Evolutionary conservation across 2,797 vertebrate species (phyloP).

Genomic region (Hypotaenidia okinawae): DNA sequence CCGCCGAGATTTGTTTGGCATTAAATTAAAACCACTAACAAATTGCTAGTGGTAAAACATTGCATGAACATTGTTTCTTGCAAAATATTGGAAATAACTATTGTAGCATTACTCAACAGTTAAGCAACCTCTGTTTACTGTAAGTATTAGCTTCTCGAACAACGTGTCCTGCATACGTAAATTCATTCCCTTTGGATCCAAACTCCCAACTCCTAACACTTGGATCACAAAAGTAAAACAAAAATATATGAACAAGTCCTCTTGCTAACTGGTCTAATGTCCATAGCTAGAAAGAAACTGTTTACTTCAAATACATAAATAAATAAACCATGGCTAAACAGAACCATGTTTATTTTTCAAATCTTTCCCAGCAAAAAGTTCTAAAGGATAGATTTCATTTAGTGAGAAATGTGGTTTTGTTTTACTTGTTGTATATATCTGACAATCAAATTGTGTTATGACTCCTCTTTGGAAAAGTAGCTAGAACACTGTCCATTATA

Average conservation of each 20-base stretch:
- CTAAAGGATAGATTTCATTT: not conserved
- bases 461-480: not conserved
- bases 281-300: not conserved
- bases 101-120: conserved; percentile 65
- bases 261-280: not conserved
- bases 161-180: conserved; percentile 65
- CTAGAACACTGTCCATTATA: not conserved
- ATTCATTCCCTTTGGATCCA: conserved; percentile 44
- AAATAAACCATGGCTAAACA: not conserved
- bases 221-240: conserved; percentile 51
- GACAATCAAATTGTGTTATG: not conserved
- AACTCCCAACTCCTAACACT: conserved; percentile 55
- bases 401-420: not conserved
- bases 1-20: conserved; percentile 63
- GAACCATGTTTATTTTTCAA: not conserved
- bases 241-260: conserved; percentile 19
- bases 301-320: conserved; percentile 22
- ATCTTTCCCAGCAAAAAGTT: not conserved
- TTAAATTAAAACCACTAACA: conserved; percentile 69
- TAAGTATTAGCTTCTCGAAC: conserved; percentile 59
- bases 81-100: conserved; percentile 76
- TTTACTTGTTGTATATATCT: not conserved
- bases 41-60: conserved; percentile 69
- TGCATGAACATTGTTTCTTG: conserved; percentile 74
- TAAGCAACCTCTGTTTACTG: conserved; percentile 62